phyloP scores from a whole-genome alignment of 1,140 invertebrate species.

The Hirudo medicinalis region DNA sequence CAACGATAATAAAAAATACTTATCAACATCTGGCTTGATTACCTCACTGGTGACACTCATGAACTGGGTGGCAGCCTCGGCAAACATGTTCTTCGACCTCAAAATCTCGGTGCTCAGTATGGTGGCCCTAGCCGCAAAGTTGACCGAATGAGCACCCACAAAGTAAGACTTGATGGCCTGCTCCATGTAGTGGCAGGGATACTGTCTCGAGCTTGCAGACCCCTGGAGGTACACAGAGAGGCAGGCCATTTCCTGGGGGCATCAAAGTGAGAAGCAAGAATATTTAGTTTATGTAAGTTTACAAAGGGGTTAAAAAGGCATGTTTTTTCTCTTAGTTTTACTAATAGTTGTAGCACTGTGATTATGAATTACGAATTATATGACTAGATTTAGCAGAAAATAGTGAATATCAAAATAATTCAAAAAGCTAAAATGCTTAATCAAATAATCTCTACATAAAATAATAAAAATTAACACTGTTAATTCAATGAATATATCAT shows the following conservation, averaged over 20 bases:
- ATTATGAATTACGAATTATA: too few relatives aligned
- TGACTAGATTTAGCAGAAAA: too few relatives aligned
- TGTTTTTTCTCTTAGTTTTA: not conserved
- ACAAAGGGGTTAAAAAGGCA: too few relatives aligned
- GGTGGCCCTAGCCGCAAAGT: slow-evolving; percentile 78
- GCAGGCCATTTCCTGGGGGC: slow-evolving; percentile 72
- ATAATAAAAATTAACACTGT: too few relatives aligned
- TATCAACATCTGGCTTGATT: not conserved
- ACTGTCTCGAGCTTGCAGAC: slow-evolving; percentile 40
- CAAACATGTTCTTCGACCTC: slow-evolving; percentile 57
- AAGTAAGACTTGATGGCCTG: slow-evolving; percentile 78
- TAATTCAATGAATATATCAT: too few relatives aligned
- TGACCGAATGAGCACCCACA: slow-evolving; percentile 57
- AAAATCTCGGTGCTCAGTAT: slow-evolving; percentile 73
- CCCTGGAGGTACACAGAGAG: slow-evolving; percentile 78
- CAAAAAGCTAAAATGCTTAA: too few relatives aligned
- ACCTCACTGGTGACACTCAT: slow-evolving; percentile 87
- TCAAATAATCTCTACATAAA: too few relatives aligned
- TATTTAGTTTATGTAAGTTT: too few relatives aligned
- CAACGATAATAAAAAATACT: too few relatives aligned
- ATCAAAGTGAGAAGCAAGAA: too few relatives aligned
- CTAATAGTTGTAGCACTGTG: too few relatives aligned
- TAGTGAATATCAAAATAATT: too few relatives aligned
- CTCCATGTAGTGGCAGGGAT: slow-evolving; percentile 70
- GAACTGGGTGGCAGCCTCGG: slow-evolving; percentile 79